phyloP scores from a whole-genome alignment of 2,797 vertebrate genomes.

The Schizothorax lantsangensis region DNA sequence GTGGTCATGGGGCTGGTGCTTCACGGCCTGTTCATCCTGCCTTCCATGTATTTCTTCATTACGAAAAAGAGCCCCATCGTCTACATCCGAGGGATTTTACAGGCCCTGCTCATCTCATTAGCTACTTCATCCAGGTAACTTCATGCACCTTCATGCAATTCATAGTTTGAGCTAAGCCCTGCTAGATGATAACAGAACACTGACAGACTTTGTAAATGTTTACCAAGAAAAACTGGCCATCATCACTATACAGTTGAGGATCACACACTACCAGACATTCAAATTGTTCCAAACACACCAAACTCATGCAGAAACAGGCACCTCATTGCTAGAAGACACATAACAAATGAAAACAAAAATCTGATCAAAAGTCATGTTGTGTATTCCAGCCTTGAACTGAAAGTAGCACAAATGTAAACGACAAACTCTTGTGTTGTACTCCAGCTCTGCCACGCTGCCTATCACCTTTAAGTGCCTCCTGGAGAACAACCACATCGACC shows the following conservation, averaged over 20 bases:
- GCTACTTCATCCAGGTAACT: constrained; percentile 95
- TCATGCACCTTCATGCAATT: too few species aligned
- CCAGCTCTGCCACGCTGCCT: constrained; percentile 96
- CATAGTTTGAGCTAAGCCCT: background rate
- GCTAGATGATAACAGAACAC: background rate
- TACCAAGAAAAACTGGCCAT: too few species aligned
- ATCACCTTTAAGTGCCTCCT: constrained; percentile 99
- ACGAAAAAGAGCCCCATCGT: constrained; percentile 98
- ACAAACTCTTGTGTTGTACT: constrained; percentile 7
- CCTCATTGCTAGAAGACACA: background rate
- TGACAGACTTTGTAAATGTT: too few species aligned
- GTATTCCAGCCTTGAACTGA: background rate
- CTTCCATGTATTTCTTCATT: constrained; percentile 95
- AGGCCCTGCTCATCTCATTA: constrained; percentile 95
- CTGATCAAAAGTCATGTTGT: background rate
- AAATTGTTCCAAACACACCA: background rate
- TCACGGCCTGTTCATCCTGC: constrained; percentile 94
- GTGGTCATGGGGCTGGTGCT: constrained; percentile 94
- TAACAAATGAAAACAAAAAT: background rate
- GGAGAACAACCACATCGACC: constrained; percentile 97
- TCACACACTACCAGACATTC: background rate
- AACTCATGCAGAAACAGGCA: background rate
- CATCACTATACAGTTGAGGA: background rate
- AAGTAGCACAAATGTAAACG: background rate
- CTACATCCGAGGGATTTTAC: constrained; percentile 95